These are phyloP conservation scores for Chitala chitala DNA, from an alignment of 2,113 vertebrate species.

Conservation along the genomic window DNA sequence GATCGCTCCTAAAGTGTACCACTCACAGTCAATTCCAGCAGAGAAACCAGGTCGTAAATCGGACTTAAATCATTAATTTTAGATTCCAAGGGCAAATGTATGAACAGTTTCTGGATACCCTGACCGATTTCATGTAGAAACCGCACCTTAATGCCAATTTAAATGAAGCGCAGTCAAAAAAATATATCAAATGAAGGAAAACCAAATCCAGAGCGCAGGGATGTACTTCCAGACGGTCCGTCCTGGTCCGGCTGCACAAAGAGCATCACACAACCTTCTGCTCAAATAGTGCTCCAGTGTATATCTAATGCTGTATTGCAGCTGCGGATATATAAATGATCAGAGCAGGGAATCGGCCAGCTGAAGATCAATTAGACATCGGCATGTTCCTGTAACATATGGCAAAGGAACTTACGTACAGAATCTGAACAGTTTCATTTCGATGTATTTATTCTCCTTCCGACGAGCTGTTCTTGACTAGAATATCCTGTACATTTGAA, in stretches of 20 bases:
- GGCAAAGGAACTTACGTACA: neutral
- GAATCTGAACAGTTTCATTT: neutral
- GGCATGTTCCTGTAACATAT: slow-evolving; percentile 9
- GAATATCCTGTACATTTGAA: neutral
- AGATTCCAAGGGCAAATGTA: slow-evolving; percentile 11
- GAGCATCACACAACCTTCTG: neutral
- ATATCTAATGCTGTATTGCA: slow-evolving; percentile 15
- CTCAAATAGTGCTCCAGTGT: slow-evolving; percentile 3
- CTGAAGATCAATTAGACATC: neutral
- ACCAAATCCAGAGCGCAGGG: slow-evolving; percentile 11
- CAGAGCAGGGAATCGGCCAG: slow-evolving; percentile 13
- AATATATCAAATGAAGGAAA: neutral
- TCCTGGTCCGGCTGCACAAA: neutral
- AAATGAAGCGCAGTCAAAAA: slow-evolving; percentile 13
- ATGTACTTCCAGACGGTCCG: slow-evolving; percentile 20
- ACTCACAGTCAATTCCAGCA: slow-evolving; percentile 20
- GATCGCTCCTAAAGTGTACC: slow-evolving; percentile 4
- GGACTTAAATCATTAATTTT: neutral
- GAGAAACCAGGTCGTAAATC: slow-evolving; percentile 6
- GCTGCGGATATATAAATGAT: neutral
- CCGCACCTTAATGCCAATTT: slow-evolving; percentile 27
- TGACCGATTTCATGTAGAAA: slow-evolving; percentile 17
- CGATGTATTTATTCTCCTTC: neutral
- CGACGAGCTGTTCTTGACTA: neutral
- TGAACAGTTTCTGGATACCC: neutral